phyloP scores from a whole-genome alignment of 1,140 invertebrate genomes.

The Gonatopus flavifemur region DNA sequence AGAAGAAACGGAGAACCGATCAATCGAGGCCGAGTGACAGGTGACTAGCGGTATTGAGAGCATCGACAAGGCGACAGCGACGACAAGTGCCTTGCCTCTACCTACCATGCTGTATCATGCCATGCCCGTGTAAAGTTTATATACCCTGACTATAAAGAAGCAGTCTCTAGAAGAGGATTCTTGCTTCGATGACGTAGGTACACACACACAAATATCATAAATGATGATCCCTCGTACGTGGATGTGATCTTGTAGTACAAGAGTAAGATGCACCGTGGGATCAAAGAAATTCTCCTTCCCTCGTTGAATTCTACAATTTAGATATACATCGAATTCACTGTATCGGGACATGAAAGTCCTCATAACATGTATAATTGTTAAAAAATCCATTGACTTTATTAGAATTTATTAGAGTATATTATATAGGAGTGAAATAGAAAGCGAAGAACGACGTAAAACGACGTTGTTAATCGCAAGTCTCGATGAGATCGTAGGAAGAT shows the following conservation, averaged over 20 bases:
- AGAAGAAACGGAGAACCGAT: conserved; percentile 35
- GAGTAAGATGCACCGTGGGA: too few species aligned
- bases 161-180: conserved; percentile 14
- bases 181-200: conserved; percentile 27
- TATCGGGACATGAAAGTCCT: too few species aligned
- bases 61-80: conserved; percentile 40
- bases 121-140: not conserved
- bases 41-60: conserved; percentile 33
- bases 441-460: too few species aligned
- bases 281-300: too few species aligned
- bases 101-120: too few species aligned
- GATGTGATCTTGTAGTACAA: conserved; percentile 19
- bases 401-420: too few species aligned
- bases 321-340: too few species aligned
- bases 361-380: too few species aligned
- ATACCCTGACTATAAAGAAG: not conserved
- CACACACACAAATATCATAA: conserved; percentile 15
- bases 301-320: not conserved
- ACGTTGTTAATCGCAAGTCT: too few species aligned
- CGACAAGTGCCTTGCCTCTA: conserved; percentile 40
- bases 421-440: too few species aligned
- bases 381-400: too few species aligned
- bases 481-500: too few species aligned
- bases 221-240: conserved; percentile 20
- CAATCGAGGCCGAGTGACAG: conserved; percentile 45